Evolutionary conservation across 2,797 vertebrate genomes (phyloP), one percentile per base, ranked within the genome.

Genomic region (Nannoperca australis): DNA sequence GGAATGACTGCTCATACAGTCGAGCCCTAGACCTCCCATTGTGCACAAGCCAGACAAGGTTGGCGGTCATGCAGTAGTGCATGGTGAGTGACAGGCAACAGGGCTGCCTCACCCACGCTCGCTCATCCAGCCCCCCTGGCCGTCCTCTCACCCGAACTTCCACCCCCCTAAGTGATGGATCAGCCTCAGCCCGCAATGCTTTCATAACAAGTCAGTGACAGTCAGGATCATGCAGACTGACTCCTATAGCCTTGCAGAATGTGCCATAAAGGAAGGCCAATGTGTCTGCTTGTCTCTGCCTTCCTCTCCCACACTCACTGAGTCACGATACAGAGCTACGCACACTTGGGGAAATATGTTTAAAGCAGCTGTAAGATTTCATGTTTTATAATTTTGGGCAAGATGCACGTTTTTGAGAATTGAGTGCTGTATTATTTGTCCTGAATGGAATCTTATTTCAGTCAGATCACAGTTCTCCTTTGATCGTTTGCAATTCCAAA

Each of bases 21-120:
- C 61, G n/a, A 80, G 82, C 84, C 73, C 84, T n/a, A 73, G 90
- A 91, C 90, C 93, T 90, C 93, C 90, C 88, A 90, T 90, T 85
- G 91, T 87, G 91, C 82, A 65, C 74, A 81, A 88, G 91, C 84
- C 90, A 92, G 91, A 90, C 91, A 75, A 88, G 88, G 91, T 88
- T 92, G 89, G 85, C 88, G 86, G 85, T 92, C 90, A 93, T 88
- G 89, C 89, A 90, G 91, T 54, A 81, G 87, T 88, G 87, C 90
- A 76, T 90, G 91, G 76, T 94, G 92, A 94, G 89, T 92, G 93
- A 94, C 93, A 91, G 89, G 87, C 90, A 92, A 84, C 91, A 92
- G 89, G 85, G 78, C 86, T 64, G 85, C 82, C 76, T 89, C 82
- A 47, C 83, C 90, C 73, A 79, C 85, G 38, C 83, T 67, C 56